phyloP scores from a whole-genome alignment of 2,797 vertebrate species.

The Selene dorsalis region DNA sequence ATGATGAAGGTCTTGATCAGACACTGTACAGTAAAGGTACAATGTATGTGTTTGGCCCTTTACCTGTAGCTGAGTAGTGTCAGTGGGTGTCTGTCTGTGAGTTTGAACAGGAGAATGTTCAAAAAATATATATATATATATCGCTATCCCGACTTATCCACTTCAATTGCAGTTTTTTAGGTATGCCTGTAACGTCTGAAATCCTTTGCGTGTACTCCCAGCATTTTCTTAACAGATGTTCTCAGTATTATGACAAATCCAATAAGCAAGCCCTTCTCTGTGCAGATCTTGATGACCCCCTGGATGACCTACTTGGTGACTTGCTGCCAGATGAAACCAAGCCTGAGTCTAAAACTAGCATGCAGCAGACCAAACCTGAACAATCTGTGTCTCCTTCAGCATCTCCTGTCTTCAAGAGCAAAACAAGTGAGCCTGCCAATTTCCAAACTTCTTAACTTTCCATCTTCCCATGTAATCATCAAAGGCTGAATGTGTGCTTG shows the following conservation, averaged over 20 bases:
- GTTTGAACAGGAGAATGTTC: not conserved
- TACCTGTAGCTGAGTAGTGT: conserved; percentile 16
- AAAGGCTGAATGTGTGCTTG: not conserved
- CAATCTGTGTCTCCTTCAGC: conserved; percentile 54
- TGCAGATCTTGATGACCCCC: conserved; percentile 82
- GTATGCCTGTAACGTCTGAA: not conserved
- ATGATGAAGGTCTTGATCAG: conserved; percentile 48
- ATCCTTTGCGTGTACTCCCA: not conserved
- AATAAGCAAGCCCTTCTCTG: not conserved
- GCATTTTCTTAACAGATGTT: not conserved
- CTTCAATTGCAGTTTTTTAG: not conserved
- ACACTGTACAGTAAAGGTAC: conserved; percentile 61
- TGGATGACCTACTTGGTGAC: conserved; percentile 84
- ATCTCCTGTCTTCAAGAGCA: conserved; percentile 62
- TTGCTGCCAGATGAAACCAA: conserved; percentile 77
- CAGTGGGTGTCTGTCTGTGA: not conserved
- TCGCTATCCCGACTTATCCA: not conserved
- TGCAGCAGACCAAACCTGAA: conserved; percentile 60
- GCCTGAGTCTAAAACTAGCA: conserved; percentile 36
- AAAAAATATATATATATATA: too few species aligned
- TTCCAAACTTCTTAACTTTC: not conserved
- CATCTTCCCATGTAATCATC: not conserved
- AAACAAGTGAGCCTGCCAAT: conserved; percentile 51
- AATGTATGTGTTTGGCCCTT: conserved; percentile 8
- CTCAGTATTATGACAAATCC: conserved; percentile 9